Base-by-base conservation (phyloP, 2,888 invertebrate species). In the Oscheius sp. region DNA sequence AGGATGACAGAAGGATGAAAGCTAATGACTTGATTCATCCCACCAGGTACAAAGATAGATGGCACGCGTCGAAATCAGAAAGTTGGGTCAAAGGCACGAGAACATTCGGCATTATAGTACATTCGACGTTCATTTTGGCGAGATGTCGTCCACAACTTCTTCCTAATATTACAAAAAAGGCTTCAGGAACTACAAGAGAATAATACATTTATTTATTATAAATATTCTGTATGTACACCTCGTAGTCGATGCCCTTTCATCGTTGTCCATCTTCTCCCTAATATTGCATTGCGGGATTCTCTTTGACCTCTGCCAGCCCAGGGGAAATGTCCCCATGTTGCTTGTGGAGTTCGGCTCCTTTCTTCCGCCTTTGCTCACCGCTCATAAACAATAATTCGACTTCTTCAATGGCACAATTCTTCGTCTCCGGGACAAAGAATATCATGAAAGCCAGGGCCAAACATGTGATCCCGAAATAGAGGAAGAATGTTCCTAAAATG, bases 371-470 rank as follows among this genome's bases (percentile, higher is more conserved):
- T 23, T 76, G 55, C 27, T 74, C 69, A 35, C 61, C 59, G 13
- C 58, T 46, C 76, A 76, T 76, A 43, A 76, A 76, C n/a, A 76
- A 46, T 2, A 45, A 25, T 35, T 73, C 73, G 18, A 76, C 90
- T 69, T 91, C 90, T 80, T 91, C 91, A 59, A 91, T 85, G 49
- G 85, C 86, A 53, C 87, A 87, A 2, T 91, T 91, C 80, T 89
- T 90, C 0, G 91, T 92, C 84, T 92, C 91, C 1, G 91, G 91
- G 59, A 92, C 87, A 41, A 89, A 85, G 16, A 89, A 74, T 46
- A 83, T 86, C 74, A 91, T 88, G 74, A 91, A 89, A 1, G 91
- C 25, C 16, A 90, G 79, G 0, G 90, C 91, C 0, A 90, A 25
- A 1, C 88, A 72, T 1, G 91, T 90, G 18, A 91, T 84, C 0